Evolutionary conservation across 2,888 invertebrate species (phyloP).

Genomic region (Sipunculus nudus): DNA sequence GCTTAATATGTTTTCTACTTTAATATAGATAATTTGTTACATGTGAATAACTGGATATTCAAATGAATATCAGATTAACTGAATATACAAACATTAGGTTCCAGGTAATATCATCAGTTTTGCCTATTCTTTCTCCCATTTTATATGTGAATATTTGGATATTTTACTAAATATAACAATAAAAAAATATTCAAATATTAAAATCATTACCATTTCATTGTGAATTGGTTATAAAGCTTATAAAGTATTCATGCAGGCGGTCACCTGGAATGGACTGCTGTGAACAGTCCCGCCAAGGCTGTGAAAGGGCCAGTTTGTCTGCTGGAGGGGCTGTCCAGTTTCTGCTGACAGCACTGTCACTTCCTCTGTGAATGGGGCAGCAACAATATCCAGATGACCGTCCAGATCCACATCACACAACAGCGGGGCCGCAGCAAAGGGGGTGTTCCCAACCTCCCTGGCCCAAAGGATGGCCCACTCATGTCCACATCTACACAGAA

Average conservation of each 20-base stretch:
- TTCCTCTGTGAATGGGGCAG: constrained; percentile 57
- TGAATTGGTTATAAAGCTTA: background rate
- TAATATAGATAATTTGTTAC: too few relatives aligned
- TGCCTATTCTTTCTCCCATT: too few relatives aligned
- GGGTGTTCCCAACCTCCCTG: constrained; percentile 55
- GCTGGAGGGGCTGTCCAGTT: constrained; percentile 45
- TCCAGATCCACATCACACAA: constrained; percentile 58
- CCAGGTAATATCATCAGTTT: too few relatives aligned
- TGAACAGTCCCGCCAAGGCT: constrained; percentile 54
- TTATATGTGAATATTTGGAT: too few relatives aligned
- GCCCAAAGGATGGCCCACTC: constrained; percentile 55
- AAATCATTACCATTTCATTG: too few relatives aligned
- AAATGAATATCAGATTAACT: too few relatives aligned
- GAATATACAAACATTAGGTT: too few relatives aligned
- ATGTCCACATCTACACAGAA: constrained; percentile 51
- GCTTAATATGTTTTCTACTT: too few relatives aligned
- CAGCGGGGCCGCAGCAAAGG: constrained; percentile 57
- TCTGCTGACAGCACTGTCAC: constrained; percentile 53
- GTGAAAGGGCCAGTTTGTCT: constrained; percentile 55
- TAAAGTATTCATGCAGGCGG: background rate
- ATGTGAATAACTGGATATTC: too few relatives aligned
- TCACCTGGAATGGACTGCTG: constrained; percentile 59
- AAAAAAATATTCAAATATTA: too few relatives aligned
- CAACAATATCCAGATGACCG: constrained; percentile 54
- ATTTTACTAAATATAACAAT: too few relatives aligned